Base-by-base conservation (phyloP, 2,113 vertebrate species). In the Perccottus glenii region DNA sequence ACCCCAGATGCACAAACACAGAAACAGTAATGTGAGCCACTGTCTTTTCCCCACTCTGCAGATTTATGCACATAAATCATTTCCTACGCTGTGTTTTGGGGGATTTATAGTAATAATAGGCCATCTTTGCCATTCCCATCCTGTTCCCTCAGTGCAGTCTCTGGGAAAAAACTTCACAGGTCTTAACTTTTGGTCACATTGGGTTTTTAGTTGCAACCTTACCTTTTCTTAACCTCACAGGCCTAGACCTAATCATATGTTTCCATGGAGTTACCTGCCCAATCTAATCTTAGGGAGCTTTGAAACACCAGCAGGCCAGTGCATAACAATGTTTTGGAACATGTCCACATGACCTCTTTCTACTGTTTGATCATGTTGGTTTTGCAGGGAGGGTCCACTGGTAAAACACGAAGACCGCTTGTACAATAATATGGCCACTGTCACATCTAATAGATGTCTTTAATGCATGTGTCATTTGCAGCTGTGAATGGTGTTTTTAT, bases 51-150 rank as follows among this genome's bases (percentile, higher is more conserved):
- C 82, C 81, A 82, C 81, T 74, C 84, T 67, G 85, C 78, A 75
- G 76, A 82, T 89, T 91, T 89, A 89, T 89, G 85, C 86, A 89
- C 88, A 89, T 91, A 91, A 91, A 91, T 92, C 85, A 92, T 92
- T 92, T 92, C 89, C 89, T 92, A 88, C 64, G 40, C 89, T 73
- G 78, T 90, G 88, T 91, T 92, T 93, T 87, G 83, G 81, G 83
- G 80, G 85, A 90, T 90, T 90, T 91, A 80, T 80, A 87, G 86
- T 74, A 90, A 91, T 92, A 90, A 90, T 89, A 89, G 87, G 75
- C 88, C 78, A 88, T 89, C 79, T 82, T 80, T 91, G 84, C 89
- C 85, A 88, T 86, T 90, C 86, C 88, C 88, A 89, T 92, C 87
- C 83, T 90, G 91, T 90, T 91, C 82, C 73, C 69, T 75, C 45